A percentile compares a stretch with the other conserved stretches of the same genome.
Evolutionary conservation across 92 coral and sea anemone genomes (phyloP).

Genomic region (Epizoanthus rinbou): DNA sequence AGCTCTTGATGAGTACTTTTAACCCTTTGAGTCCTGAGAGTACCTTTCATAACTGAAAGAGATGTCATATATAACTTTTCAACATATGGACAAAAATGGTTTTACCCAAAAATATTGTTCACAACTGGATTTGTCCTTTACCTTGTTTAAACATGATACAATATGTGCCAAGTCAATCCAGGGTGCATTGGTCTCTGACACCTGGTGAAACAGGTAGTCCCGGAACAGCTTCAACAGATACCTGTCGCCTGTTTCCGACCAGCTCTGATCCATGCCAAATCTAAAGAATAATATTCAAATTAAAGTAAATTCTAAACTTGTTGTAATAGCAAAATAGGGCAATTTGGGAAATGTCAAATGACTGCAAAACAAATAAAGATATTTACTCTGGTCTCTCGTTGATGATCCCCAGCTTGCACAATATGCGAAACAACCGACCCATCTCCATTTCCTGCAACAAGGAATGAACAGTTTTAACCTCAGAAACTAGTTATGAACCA

Average conservation of each 20-base stretch:
- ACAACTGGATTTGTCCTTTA: constrained; percentile 15
- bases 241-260: constrained; percentile 99
- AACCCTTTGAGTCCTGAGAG: too few relatives aligned
- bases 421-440: constrained; percentile 86
- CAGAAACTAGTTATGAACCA: background rate
- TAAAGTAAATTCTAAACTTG: background rate
- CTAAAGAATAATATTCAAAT: constrained; percentile 40
- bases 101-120: background rate
- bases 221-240: constrained; percentile 94
- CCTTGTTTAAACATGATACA: constrained; percentile 95
- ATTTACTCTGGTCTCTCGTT: constrained; percentile 98
- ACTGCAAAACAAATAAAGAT: constrained; percentile 15
- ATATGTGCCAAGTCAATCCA: constrained; percentile 93
- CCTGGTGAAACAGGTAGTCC: constrained; percentile 95
- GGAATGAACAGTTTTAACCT: background rate
- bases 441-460: constrained; percentile 92
- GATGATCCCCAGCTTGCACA: constrained; percentile 90
- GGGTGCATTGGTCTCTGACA: constrained; percentile 79
- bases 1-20: too few relatives aligned
- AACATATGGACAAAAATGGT: too few relatives aligned
- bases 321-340: background rate
- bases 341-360: background rate
- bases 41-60: too few relatives aligned
- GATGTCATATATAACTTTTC: too few relatives aligned
- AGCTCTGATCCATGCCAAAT: constrained; percentile 93